Conservation (phyloP, 1,140 invertebrate genomes). For the Camponotus pennsylvanicus region DNA sequence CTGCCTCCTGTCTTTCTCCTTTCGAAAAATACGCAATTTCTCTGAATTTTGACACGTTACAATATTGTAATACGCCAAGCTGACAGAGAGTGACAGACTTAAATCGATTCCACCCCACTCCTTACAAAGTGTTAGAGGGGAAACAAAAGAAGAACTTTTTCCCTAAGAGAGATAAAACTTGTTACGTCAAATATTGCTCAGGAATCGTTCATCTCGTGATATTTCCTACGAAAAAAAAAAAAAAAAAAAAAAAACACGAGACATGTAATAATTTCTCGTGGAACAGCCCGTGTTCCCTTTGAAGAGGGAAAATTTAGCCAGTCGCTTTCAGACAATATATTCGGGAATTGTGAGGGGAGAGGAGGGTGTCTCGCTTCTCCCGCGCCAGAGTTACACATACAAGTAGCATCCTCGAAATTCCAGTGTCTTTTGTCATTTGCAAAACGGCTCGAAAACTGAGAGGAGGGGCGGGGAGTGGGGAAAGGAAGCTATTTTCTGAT, state of each 20-base stretch:
- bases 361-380: background rate
- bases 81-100: no score
- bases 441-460: constrained; percentile 1
- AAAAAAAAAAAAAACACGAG: background rate
- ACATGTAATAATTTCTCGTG: constrained; percentile 9
- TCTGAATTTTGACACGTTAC: constrained; percentile 3
- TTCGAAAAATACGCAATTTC: background rate
- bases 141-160: background rate
- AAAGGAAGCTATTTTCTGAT: background rate
- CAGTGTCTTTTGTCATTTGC: background rate
- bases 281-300: background rate
- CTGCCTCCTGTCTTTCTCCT: background rate
- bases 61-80: background rate
- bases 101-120: background rate
- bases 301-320: constrained; percentile 33
- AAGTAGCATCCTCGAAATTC: background rate
- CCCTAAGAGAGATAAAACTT: background rate
- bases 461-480: no score
- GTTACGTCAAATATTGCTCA: background rate
- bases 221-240: background rate
- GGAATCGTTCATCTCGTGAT: background rate
- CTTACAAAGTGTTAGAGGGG: background rate
- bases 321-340: constrained; percentile 36
- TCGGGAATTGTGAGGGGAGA: background rate
- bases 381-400: background rate